Base-by-base conservation (phyloP, 2,888 invertebrate species). In the Caradrina clavipalpis region DNA sequence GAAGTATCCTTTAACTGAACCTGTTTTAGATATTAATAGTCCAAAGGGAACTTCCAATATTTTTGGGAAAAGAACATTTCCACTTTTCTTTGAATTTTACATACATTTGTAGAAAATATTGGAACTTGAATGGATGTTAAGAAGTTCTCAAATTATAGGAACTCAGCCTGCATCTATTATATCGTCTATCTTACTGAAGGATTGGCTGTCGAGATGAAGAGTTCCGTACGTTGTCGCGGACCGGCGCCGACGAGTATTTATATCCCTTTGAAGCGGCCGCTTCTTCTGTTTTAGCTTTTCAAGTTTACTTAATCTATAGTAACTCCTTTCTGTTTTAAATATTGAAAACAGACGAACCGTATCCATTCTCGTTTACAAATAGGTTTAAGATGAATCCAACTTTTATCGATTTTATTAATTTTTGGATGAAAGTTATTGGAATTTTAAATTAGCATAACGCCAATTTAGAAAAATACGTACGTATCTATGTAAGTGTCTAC, bases 261-360 rank as follows among this genome's bases (percentile, higher is more conserved):
- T 91, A 91, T 88, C 89, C 86, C 90, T 93, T 93, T 93, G 92
- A 92, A 89, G 86, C 84, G 61, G 83, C 92, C 92, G 91, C 91
- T 85, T 76, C 85, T 80, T 79, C 85, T 86, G 84, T 89, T 87
- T 89, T 88, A 87, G 82, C 86, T 86, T 86, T 88, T 86, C 86
- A 84, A 86, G 88, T 90, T 86, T 86, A 83, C 83, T 81, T 82
- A 82, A 80, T 81, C 74, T 69, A 50, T 75, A 69, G 78, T 69
- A 75, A 73, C 65, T 78, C 80, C 80, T 76, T 78, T 82, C 63
- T 66, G 70, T 71, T 71, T 60, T 69, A 79, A 77, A 80, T 72
- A 73, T 76, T 78, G 58, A 69, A 80, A 66, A 67, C 31, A 68
- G 50, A 21, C 56, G 50, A 49, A 72, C 47, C 42, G 54, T 35